Base-by-base conservation (phyloP, 2,797 vertebrate species). In the Morus bassanus region DNA sequence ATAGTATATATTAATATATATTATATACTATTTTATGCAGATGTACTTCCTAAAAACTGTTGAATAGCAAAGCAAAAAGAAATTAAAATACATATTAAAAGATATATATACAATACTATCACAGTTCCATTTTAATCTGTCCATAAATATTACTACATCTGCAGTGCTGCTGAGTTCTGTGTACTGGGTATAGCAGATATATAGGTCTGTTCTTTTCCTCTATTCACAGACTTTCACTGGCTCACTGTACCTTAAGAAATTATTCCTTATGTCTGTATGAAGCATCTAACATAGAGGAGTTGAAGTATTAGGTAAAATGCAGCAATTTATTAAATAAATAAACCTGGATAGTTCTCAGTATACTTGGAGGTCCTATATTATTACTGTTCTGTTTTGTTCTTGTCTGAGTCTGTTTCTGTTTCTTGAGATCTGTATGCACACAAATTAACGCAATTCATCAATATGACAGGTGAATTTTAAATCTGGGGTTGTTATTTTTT, bases 391-490 rank as follows among this genome's bases (percentile, higher is more conserved):
- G 11, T 65, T 97, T 85, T 41, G 39, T 45, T 84, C 33, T 80
- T 63, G 24, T 64, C 70, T 85, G 76, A 89, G 72, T 91, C 76
- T 73, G 12, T 48, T 76, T 43, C 25, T 85, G n/a, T 76, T 91
- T 73, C 80, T 91, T 77, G 63, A 74, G 67, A 79, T 70, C 69
- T 64, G 17, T 70, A 78, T 65, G 79, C 82, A 91, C 28, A 84
- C 89, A 94, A 95, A 96, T 95, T 57, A 95, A 91, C 50, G 74
- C 41, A 63, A 91, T 95, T 77, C n/a, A 85, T 95, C 91, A 91
- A 73, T 67, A 91, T 76, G 91, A 93, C 67, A 88, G 74, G 31
- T 87, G 83, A 94, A 90, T 89, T 95, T 95, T 89, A 81, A 85
- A 88, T 90, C 41, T 67, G 28, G 4, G 2, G 2, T 57, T 88